These are phyloP conservation scores for Rhizomys pruinosus DNA, from an alignment of 2,113 vertebrate species.

Conservation along the genomic window DNA sequence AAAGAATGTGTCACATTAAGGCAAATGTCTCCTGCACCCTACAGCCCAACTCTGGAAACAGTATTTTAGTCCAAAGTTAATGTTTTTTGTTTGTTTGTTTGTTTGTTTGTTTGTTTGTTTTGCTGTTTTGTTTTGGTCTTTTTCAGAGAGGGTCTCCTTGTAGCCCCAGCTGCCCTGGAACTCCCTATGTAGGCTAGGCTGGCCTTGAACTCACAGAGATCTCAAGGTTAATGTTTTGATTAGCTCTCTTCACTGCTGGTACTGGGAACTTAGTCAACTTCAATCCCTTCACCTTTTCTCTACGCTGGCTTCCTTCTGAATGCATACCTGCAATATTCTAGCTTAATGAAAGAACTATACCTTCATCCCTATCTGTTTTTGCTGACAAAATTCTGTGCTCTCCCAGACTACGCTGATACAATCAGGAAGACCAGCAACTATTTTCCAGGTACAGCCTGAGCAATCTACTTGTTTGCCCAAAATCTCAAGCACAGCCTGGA, in stretches of 20 bases:
- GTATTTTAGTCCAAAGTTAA: constrained; percentile 12
- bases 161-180: too few species aligned
- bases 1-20: neutral
- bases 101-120: too few species aligned
- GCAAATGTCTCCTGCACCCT: neutral
- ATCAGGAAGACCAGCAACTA: neutral
- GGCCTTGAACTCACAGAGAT: too few species aligned
- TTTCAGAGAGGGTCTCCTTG: too few species aligned
- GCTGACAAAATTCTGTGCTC: neutral
- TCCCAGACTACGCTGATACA: neutral
- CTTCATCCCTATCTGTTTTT: neutral
- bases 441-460: neutral
- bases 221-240: neutral
- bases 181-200: too few species aligned
- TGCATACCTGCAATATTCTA: neutral
- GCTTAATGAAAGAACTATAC: neutral
- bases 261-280: neutral
- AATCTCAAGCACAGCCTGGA: constrained; percentile 9
- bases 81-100: too few species aligned
- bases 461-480: constrained; percentile 49
- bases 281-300: neutral
- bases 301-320: neutral
- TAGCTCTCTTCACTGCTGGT: neutral
- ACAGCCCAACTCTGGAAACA: neutral
- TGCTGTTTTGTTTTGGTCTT: too few species aligned